Percentiles rank a stretch among this genome's conserved stretches.
These are phyloP conservation scores for Eriosoma lanigerum DNA, from an alignment of 1,140 invertebrate species.

Conservation along the genomic window DNA sequence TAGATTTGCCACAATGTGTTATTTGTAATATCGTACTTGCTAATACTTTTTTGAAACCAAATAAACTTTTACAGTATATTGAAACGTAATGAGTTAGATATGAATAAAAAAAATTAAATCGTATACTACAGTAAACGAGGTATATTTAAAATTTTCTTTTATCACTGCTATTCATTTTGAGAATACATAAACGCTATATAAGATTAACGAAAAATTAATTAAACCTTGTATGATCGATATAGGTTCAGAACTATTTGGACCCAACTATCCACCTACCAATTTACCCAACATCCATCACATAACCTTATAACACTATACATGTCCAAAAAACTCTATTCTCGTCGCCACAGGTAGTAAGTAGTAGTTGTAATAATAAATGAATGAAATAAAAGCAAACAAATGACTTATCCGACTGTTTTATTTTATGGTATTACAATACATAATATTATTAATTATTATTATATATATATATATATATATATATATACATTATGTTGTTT, in stretches of 20 bases:
- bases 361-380: too few species aligned
- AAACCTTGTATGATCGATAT: constrained; percentile 36
- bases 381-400: too few species aligned
- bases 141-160: constrained; percentile 41
- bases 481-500: too few species aligned
- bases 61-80: constrained; percentile 24
- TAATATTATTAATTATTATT: too few species aligned
- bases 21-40: constrained; percentile 16
- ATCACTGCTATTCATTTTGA: constrained; percentile 31
- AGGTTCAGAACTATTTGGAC: background rate
- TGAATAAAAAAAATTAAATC: constrained; percentile 32
- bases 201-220: constrained; percentile 45
- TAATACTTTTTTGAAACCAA: constrained; percentile 17
- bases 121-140: constrained; percentile 7
- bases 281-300: too few species aligned
- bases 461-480: too few species aligned
- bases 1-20: constrained; percentile 26
- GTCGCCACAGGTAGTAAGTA: too few species aligned
- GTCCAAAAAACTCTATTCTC: too few species aligned
- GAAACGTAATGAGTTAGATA: constrained; percentile 29
- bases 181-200: constrained; percentile 48
- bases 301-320: too few species aligned
- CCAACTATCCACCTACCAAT: too few species aligned
- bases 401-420: too few species aligned
- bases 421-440: too few species aligned